phyloP scores from a whole-genome alignment of 2,888 invertebrate genomes.

The Norana najaformis region DNA sequence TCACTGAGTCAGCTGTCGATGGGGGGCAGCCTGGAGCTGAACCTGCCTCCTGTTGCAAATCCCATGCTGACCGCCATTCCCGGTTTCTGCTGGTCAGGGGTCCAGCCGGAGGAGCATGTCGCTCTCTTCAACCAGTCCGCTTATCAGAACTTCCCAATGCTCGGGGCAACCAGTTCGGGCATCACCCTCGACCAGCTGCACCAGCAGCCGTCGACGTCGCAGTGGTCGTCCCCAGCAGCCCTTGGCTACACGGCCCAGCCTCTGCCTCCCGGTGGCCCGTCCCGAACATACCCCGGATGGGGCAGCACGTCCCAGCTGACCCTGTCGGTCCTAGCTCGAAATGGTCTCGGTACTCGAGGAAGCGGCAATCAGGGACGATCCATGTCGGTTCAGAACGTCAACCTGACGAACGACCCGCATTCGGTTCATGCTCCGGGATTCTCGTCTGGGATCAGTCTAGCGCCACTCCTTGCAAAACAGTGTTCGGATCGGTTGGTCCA shows the following conservation, averaged over 20 bases:
- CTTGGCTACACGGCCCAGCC: conserved; percentile 9
- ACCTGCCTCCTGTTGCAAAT: neutral
- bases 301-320: conserved; percentile 18
- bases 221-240: neutral
- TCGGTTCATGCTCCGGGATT: neutral
- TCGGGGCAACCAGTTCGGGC: neutral
- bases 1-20: conserved; percentile 20
- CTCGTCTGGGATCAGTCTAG: neutral
- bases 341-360: neutral
- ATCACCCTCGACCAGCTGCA: neutral
- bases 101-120: neutral
- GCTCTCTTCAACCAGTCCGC: conserved; percentile 16
- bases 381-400: conserved; percentile 30
- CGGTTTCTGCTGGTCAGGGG: conserved; percentile 10
- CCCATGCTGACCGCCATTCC: conserved; percentile 8
- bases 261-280: neutral
- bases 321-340: conserved; percentile 8
- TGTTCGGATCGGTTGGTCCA: neutral
- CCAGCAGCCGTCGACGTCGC: conserved; percentile 17
- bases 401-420: neutral
- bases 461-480: neutral
- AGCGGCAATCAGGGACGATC: conserved; percentile 23
- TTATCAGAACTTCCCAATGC: conserved; percentile 10
- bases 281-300: conserved; percentile 15
- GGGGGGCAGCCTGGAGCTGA: neutral